These are phyloP conservation scores for Adineta ricciae DNA, from an alignment of 2,888 invertebrate genomes.

Conservation along the genomic window DNA sequence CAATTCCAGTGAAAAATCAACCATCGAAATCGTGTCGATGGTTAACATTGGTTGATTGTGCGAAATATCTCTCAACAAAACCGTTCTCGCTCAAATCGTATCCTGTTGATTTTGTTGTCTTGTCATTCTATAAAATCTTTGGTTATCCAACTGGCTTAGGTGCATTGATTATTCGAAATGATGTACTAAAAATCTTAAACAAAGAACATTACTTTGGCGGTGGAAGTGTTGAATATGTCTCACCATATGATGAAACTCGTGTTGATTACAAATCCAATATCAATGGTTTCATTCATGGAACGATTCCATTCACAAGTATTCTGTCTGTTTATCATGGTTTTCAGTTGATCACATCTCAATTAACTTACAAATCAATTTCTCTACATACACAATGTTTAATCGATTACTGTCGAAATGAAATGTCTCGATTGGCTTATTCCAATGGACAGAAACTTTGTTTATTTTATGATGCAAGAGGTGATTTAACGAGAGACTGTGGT, in stretches of 20 bases:
- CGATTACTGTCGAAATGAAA: constrained; percentile 41
- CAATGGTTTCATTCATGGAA: constrained; percentile 82
- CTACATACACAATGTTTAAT: constrained; percentile 22
- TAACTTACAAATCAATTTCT: background rate
- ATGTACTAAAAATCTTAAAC: constrained; percentile 60
- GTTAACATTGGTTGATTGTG: constrained; percentile 70
- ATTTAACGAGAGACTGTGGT: constrained; percentile 48
- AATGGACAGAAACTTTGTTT: constrained; percentile 63
- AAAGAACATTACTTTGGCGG: constrained; percentile 78
- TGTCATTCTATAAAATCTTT: constrained; percentile 95
- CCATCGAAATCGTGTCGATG: constrained; percentile 37
- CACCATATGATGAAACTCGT: constrained; percentile 52
- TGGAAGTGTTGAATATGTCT: constrained; percentile 72
- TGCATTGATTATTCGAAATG: constrained; percentile 35
- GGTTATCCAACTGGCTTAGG: constrained; percentile 85
- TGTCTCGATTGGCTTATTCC: constrained; percentile 60
- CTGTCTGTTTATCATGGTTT: constrained; percentile 71
- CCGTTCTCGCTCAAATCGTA: constrained; percentile 62
- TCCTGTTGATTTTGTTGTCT: constrained; percentile 74
- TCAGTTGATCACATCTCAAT: constrained; percentile 40
- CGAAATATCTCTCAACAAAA: constrained; percentile 68
- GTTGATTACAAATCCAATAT: constrained; percentile 4
- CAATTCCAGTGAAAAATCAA: constrained; percentile 58
- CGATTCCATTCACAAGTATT: constrained; percentile 74
- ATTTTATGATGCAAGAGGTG: constrained; percentile 57